Conservation (phyloP, 1,140 invertebrate species). For the Panagrolaimus sp. region DNA sequence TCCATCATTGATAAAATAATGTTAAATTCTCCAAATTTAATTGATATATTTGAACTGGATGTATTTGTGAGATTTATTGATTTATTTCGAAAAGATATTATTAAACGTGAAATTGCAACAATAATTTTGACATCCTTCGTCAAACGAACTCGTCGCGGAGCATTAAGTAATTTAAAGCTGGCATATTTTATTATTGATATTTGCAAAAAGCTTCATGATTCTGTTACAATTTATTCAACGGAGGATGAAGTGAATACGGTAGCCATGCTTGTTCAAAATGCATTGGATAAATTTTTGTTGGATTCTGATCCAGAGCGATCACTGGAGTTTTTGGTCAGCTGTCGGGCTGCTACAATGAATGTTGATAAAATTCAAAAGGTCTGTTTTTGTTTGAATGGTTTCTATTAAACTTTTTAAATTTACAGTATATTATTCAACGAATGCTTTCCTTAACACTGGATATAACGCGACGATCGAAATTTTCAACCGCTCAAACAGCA, state of each 20-base stretch:
- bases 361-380: conserved; percentile 33
- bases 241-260: conserved; percentile 17
- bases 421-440: conserved; percentile 36
- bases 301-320: conserved; percentile 36
- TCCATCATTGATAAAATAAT: conserved; percentile 29
- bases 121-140: conserved; percentile 27
- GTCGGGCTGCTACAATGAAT: conserved; percentile 37
- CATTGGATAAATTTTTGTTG: conserved; percentile 35
- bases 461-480: conserved; percentile 30
- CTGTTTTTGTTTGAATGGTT: not conserved
- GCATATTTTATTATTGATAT: conserved; percentile 34
- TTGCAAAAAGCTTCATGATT: conserved; percentile 38
- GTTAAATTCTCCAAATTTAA: conserved; percentile 9
- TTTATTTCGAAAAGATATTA: conserved; percentile 24
- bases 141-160: not conserved
- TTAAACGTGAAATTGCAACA: conserved; percentile 18
- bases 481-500: conserved; percentile 32
- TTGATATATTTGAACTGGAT: conserved; percentile 27
- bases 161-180: not conserved
- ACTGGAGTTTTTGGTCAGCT: conserved; percentile 34
- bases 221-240: conserved; percentile 22
- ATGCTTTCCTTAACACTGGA: conserved; percentile 30
- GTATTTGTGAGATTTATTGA: conserved; percentile 34
- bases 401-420: not conserved
- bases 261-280: conserved; percentile 22